A percentile compares a stretch with the other conserved stretches of the same genome.
Conservation (phyloP, 2,113 vertebrate species). For the Collichthys lucidus region DNA sequence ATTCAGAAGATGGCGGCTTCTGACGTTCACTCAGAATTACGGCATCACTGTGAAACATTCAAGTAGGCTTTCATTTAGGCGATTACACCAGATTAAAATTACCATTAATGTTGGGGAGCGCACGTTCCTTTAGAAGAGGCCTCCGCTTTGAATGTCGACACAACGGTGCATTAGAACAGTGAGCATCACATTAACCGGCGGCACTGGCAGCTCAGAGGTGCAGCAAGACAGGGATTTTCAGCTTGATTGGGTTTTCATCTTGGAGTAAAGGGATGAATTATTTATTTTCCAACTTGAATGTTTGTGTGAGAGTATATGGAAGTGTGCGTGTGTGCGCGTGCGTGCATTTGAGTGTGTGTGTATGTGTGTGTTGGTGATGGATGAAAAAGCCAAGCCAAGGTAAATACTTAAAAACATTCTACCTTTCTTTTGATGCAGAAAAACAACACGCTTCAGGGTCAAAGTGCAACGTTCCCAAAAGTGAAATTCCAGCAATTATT, state of each 20-base stretch:
- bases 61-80: conserved; percentile 73
- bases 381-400: conserved; percentile 74
- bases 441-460: conserved; percentile 80
- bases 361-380: conserved; percentile 30
- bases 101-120: conserved; percentile 68
- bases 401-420: conserved; percentile 82
- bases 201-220: conserved; percentile 87
- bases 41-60: conserved; percentile 60
- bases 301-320: conserved; percentile 59
- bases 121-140: conserved; percentile 64
- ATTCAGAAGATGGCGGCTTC: conserved; percentile 67
- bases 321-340: conserved; percentile 42
- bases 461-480: conserved; percentile 86
- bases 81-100: conserved; percentile 80
- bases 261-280: conserved; percentile 89
- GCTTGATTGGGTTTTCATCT: conserved; percentile 93
- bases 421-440: conserved; percentile 81
- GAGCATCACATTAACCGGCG: conserved; percentile 87
- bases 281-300: conserved; percentile 82
- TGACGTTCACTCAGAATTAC: conserved; percentile 67
- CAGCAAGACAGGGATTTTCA: conserved; percentile 89
- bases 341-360: conserved; percentile 20
- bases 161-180: conserved; percentile 78
- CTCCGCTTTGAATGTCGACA: conserved; percentile 78
- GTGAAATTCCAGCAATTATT: conserved; percentile 89